phyloP scores from a whole-genome alignment of 2,113 vertebrate genomes.

The Penelope pileata region DNA sequence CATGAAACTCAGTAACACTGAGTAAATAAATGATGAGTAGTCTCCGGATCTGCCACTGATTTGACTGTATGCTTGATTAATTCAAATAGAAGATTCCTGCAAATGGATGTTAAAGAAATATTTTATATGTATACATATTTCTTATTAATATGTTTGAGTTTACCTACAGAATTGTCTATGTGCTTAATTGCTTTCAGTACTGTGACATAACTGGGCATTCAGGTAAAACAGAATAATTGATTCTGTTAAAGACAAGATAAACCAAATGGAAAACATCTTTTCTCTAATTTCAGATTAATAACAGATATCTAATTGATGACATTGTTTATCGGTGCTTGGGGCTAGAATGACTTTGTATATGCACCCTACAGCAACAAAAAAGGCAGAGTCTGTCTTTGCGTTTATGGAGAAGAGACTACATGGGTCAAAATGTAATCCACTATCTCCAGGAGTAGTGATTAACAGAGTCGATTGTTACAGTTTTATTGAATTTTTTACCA shows the following conservation, averaged over 20 bases:
- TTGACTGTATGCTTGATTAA: not conserved
- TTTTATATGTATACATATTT: no score
- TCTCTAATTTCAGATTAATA: not conserved
- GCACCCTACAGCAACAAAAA: not conserved
- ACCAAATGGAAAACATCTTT: not conserved
- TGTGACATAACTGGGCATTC: not conserved
- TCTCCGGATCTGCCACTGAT: not conserved
- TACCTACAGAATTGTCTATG: not conserved
- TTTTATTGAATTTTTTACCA: not conserved
- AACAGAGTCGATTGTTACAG: not conserved
- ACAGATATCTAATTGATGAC: not conserved
- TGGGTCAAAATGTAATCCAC: not conserved
- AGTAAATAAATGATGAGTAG: not conserved
- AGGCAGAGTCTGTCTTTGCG: not conserved
- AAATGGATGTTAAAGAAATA: not conserved
- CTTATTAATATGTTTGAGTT: not conserved
- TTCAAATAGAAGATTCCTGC: not conserved
- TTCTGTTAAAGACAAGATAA: not conserved
- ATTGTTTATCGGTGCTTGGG: not conserved
- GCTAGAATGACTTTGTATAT: not conserved
- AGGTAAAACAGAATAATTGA: not conserved
- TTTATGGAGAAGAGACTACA: not conserved
- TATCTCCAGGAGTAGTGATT: not conserved
- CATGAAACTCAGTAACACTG: fast-evolving
- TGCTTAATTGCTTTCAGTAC: not conserved